Evolutionary conservation across 1,140 invertebrate genomes (phyloP).

Genomic region (Goniozus legneri): DNA sequence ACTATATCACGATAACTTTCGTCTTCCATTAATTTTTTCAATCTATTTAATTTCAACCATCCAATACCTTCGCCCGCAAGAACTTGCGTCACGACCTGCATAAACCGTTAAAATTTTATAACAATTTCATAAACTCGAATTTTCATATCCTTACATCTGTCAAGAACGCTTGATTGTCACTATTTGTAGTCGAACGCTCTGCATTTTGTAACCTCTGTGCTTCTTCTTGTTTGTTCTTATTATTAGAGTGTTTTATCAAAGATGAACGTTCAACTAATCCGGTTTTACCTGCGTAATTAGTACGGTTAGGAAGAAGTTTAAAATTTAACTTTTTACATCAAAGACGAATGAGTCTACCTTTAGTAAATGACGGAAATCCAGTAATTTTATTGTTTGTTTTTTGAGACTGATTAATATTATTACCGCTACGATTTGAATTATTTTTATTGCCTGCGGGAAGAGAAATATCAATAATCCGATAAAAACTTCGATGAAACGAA

Average conservation of each 20-base stretch:
- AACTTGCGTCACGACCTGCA: conserved; percentile 83
- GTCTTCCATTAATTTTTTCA: conserved; percentile 98
- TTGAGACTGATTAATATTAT: conserved; percentile 35
- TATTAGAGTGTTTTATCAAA: conserved; percentile 79
- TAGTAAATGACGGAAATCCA: conserved; percentile 72
- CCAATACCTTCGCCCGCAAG: conserved; percentile 94
- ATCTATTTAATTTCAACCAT: conserved; percentile 90
- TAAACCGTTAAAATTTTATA: conserved; percentile 13
- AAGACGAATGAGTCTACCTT: conserved; percentile 41
- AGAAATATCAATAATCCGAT: conserved; percentile 4
- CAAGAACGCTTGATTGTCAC: conserved; percentile 83
- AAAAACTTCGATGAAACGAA: not conserved
- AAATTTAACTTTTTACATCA: not conserved
- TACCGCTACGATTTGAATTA: conserved; percentile 43
- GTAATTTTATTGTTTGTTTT: conserved; percentile 60
- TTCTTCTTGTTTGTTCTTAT: conserved; percentile 63
- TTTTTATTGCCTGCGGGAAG: conserved; percentile 45
- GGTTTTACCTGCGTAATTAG: conserved; percentile 48
- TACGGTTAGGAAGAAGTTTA: not conserved
- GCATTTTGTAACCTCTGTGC: conserved; percentile 62
- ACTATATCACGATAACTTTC: conserved; percentile 97
- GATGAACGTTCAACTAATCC: conserved; percentile 86
- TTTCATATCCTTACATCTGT: conserved; percentile 65
- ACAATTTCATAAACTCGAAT: not conserved
- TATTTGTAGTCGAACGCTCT: conserved; percentile 70